phyloP scores from a whole-genome alignment of 2,888 invertebrate genomes.

The Euzophera pinguis region DNA sequence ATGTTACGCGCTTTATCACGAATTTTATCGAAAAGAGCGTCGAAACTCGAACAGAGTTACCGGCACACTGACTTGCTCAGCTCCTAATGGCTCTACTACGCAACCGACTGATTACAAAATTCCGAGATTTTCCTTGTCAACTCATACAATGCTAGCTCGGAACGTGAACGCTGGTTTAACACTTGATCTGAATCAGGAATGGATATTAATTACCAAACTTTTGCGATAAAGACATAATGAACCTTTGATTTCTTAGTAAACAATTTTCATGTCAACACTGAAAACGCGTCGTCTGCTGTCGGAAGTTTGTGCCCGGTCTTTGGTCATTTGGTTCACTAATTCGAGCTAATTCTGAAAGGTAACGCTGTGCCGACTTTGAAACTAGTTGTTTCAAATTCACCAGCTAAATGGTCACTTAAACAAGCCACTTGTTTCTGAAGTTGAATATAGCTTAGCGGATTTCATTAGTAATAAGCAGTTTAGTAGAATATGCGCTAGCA shows the following conservation, averaged over 20 bases:
- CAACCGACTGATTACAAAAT: conserved; percentile 6
- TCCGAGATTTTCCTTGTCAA: background rate
- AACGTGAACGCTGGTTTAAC: background rate
- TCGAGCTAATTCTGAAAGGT: conserved; percentile 45
- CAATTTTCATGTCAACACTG: conserved; percentile 44
- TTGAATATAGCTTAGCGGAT: background rate
- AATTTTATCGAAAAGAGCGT: conserved; percentile 34
- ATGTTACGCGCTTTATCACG: conserved; percentile 37
- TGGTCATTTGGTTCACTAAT: conserved; percentile 58
- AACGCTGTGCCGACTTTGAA: conserved; percentile 20
- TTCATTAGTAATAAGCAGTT: background rate
- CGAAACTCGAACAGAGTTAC: conserved; percentile 41
- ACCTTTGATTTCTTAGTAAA: conserved; percentile 10
- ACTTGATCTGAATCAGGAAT: conserved; percentile 22
- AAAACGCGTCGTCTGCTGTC: conserved; percentile 38
- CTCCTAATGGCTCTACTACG: conserved; percentile 23
- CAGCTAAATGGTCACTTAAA: conserved; percentile 5
- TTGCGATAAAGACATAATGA: background rate
- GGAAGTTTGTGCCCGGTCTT: conserved; percentile 39
- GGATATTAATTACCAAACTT: conserved; percentile 11
- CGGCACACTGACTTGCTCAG: conserved; percentile 53
- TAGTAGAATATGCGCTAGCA: no score
- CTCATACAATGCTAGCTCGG: background rate
- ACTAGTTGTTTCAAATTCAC: conserved; percentile 7
- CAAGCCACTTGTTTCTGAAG: background rate